Evolutionary conservation across 2,888 invertebrate species (phyloP), one percentile per base, ranked within the genome.

Genomic region (Dusona sp.): DNA sequence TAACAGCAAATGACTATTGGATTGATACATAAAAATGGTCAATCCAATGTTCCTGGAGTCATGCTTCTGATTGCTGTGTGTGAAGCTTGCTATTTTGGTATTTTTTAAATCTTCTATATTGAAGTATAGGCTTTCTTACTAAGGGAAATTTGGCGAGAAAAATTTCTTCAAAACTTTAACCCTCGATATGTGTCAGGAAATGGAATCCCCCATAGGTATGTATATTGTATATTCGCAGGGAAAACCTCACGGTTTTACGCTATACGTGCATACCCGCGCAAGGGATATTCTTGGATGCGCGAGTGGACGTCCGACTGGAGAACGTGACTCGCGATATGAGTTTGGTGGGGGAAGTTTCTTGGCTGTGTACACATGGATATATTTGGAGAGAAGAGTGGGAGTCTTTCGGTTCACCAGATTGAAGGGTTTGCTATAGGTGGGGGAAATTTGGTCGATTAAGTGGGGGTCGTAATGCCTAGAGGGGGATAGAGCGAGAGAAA

Each of bases 261-360:
- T 81, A 25, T 78, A 79, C 72, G 83, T 68, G 78, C 3, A 68
- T 65, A 77, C 72, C n/a, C 38, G 65, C 73, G 67, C 78, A 68
- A 51, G 70, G 68, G 85, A 87, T 82, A 82, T 81, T 77, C 83
- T 73, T 79, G 78, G 84, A 81, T 85, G 79, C 87, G 85, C 83
- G 81, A 83, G 85, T 83, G 85, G 80, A 80, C 65, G 84, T 85
- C 51, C 79, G 82, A 79, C 48, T 78, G 68, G 54, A 45, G 78
- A 87, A 86, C 85, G 68, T 80, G 80, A 78, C 74, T 77, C 78
- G 77, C 77, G 80, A 75, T 77, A 33, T 51, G 83, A 51, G 16
- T 16, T 9, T 48, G 67, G 86, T 79, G 84, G 83, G 85, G 67
- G 80, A 64, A 81, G 19, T 29, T 38, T 57, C 48, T 45, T 16